Base-by-base conservation (phyloP, 2,113 vertebrate genomes). In the Bagarius yarrelli region DNA sequence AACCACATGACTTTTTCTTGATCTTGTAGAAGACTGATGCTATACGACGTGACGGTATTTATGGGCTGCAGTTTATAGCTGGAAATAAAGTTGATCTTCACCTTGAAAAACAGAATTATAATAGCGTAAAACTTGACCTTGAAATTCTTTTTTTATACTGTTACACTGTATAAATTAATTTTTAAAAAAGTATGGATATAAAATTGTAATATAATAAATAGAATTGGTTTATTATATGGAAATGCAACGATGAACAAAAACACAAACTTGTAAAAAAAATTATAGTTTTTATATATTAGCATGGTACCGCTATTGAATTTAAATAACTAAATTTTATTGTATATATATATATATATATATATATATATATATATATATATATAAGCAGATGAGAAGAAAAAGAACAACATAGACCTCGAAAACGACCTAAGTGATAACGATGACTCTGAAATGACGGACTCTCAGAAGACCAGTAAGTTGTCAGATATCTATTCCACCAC, bases 401-500 rank as follows among this genome's bases (percentile, higher is more conserved):
- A 94, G 84, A 92, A 90, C 53, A 88, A 71, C 19, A 53, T 90
- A 0, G 93, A 93, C 36, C 90, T 91, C 60, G 86, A 95, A 67
- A 94, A 90, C 0, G 96, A 98, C 86, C 87, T 95, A 81, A 98
- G 96, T 0, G 96, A 98, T 76, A 89, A 89, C 0, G 97, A 98
- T 27, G 96, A 98, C 8, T 96, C 96, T 0, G 87, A 88, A 23
- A 87, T 95, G 53, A 94, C 94, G 0, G 96, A 98, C 86, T 95
- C 94, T 1, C 96, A 95, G 87, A 95, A 95, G 89, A 96, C 94
- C 9, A 93, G 91, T 72, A 94, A 94, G 83, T 90, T 96, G 55
- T 94, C 95, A 0, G 93, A 97, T 85, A 92, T 96, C 0, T 95
- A 94, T 87, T 96, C 95, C 0, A 93, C 95, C 2, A 92, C 96